Conservation (phyloP, 2,113 vertebrate genomes). For the Dicentrarchus labrax region DNA sequence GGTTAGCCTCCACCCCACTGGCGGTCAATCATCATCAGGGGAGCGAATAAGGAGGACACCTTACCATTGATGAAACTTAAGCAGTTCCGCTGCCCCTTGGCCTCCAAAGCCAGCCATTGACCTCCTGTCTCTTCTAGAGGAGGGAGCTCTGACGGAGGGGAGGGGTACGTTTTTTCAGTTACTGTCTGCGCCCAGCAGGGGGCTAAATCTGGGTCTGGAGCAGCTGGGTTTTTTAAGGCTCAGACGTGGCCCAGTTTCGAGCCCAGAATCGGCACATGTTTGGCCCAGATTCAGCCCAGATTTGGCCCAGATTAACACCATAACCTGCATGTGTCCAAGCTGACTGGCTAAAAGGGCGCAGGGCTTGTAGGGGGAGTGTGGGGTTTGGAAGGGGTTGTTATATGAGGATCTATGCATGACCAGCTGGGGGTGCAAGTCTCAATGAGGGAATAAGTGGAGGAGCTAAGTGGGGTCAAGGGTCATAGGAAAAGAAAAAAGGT, state of each 20-base stretch:
- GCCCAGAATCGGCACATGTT: constrained; percentile 32
- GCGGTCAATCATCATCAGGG: constrained; percentile 59
- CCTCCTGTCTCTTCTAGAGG: constrained; percentile 81
- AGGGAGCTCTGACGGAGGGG: constrained; percentile 80
- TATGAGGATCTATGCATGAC: constrained; percentile 70
- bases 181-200: constrained; percentile 65
- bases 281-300: constrained; percentile 75
- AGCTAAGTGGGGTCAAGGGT: constrained; percentile 66
- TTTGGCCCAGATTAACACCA: constrained; percentile 74
- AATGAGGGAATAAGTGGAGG: constrained; percentile 55
- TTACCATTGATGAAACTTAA: constrained; percentile 84
- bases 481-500: constrained; percentile 42
- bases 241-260: constrained; percentile 28
- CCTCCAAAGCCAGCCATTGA: constrained; percentile 80
- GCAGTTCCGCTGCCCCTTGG: constrained; percentile 70
- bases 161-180: constrained; percentile 80
- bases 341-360: constrained; percentile 68
- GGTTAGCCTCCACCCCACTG: constrained; percentile 42
- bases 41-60: constrained; percentile 71
- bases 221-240: constrained; percentile 61
- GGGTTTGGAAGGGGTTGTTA: constrained; percentile 49
- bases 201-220: constrained; percentile 77
- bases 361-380: constrained; percentile 52
- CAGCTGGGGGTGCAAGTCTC: constrained; percentile 66
- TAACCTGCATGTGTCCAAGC: constrained; percentile 73